phyloP scores from a whole-genome alignment of 2,797 vertebrate genomes.

The Staurois parvus region DNA sequence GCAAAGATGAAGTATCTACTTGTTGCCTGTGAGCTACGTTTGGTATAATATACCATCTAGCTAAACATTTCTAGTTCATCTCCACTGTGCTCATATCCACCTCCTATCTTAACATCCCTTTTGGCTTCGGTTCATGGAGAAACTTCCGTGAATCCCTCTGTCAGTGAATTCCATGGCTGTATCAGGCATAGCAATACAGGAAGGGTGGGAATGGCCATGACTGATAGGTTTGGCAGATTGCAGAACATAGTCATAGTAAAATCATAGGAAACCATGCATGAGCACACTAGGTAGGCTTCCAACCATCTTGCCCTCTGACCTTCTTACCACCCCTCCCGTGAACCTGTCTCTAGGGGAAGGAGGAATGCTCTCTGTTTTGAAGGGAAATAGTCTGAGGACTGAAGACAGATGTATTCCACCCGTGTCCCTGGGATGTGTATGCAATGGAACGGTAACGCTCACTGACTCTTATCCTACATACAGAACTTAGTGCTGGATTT shows the following conservation, averaged over 20 bases:
- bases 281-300: not conserved
- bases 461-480: not conserved
- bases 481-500: too few relatives aligned
- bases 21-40: too few relatives aligned
- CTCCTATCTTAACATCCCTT: too few relatives aligned
- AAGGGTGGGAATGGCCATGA: not conserved
- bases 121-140: too few relatives aligned
- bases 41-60: too few relatives aligned
- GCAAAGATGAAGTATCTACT: too few relatives aligned
- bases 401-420: constrained; percentile 5
- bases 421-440: not conserved
- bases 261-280: not conserved
- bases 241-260: not conserved
- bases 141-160: too few relatives aligned
- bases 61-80: too few relatives aligned
- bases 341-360: not conserved
- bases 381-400: constrained; percentile 1
- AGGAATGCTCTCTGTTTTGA: not conserved
- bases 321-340: not conserved
- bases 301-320: not conserved
- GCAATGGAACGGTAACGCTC: not conserved
- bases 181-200: not conserved
- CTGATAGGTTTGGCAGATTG: not conserved
- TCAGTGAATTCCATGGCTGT: not conserved
- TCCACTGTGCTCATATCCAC: too few relatives aligned